phyloP scores from a whole-genome alignment of 2,797 vertebrate genomes.

The Pelobates cultripes region DNA sequence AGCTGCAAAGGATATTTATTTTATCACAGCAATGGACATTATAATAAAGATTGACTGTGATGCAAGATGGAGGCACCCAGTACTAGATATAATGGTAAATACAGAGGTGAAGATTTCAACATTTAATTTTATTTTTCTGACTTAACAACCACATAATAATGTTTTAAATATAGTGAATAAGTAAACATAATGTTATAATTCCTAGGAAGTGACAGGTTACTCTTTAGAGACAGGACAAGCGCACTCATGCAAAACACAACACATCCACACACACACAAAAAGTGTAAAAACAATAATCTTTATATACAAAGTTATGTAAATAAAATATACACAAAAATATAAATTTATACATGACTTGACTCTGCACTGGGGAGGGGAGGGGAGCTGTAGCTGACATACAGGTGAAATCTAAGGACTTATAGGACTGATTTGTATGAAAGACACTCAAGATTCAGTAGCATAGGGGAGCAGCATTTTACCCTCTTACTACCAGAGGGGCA shows the following conservation, averaged over 20 bases:
- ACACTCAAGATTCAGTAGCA: constrained; percentile 18
- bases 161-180: too few species aligned
- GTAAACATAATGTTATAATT: too few species aligned
- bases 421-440: constrained; percentile 7
- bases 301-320: constrained; percentile 35
- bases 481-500: constrained; percentile 9
- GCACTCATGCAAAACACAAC: not conserved
- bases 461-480: constrained; percentile 10
- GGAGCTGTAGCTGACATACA: not conserved
- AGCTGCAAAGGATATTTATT: too few species aligned
- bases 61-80: too few species aligned
- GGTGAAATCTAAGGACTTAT: constrained; percentile 32
- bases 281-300: constrained; percentile 49
- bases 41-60: too few species aligned
- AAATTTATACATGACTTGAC: not conserved
- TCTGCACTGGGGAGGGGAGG: not conserved
- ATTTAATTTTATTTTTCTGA: too few species aligned
- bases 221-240: not conserved
- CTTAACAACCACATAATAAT: too few species aligned
- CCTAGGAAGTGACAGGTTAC: too few species aligned
- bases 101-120: too few species aligned
- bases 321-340: constrained; percentile 39
- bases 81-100: too few species aligned
- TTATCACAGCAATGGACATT: too few species aligned
- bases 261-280: constrained; percentile 4